Conservation (phyloP, 2,888 invertebrate genomes). For the Lottia scabra region DNA sequence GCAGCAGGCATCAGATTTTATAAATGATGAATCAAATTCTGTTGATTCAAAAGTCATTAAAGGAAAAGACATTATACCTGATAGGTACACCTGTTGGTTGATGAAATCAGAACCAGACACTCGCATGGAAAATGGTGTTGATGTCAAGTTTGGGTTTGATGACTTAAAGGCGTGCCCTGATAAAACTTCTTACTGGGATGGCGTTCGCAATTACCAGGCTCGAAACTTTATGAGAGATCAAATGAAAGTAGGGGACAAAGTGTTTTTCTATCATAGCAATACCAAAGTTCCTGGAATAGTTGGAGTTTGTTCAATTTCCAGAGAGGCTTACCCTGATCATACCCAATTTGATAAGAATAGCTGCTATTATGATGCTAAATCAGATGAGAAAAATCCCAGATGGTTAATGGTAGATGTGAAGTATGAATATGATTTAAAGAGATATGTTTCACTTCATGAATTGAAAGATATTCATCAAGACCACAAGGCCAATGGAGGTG, state of each 20-base stretch:
- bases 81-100: slow-evolving; percentile 47
- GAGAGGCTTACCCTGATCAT: slow-evolving; percentile 66
- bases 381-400: slow-evolving; percentile 54
- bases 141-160: slow-evolving; percentile 68
- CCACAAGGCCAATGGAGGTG: slow-evolving; percentile 61
- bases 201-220: slow-evolving; percentile 69
- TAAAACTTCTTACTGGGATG: slow-evolving; percentile 68
- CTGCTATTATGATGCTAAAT: slow-evolving; percentile 63
- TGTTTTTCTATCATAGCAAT: slow-evolving; percentile 69
- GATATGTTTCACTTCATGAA: slow-evolving; percentile 61
- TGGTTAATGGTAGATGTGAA: slow-evolving; percentile 69
- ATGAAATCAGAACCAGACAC: slow-evolving; percentile 65
- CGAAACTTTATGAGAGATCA: slow-evolving; percentile 65
- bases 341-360: slow-evolving; percentile 68
- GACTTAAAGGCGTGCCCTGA: slow-evolving; percentile 62
- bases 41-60: background rate
- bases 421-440: slow-evolving; percentile 58
- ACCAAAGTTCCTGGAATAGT: slow-evolving; percentile 67
- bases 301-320: slow-evolving; percentile 64
- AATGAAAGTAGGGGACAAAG: slow-evolving; percentile 64
- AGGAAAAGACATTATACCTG: background rate
- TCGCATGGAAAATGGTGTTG: slow-evolving; percentile 61
- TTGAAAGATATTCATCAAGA: slow-evolving; percentile 59
- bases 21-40: background rate
- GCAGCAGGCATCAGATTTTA: too few species aligned